These are phyloP conservation scores for Clarias macrocephalus DNA, from an alignment of 2,113 vertebrate genomes.

Conservation along the genomic window DNA sequence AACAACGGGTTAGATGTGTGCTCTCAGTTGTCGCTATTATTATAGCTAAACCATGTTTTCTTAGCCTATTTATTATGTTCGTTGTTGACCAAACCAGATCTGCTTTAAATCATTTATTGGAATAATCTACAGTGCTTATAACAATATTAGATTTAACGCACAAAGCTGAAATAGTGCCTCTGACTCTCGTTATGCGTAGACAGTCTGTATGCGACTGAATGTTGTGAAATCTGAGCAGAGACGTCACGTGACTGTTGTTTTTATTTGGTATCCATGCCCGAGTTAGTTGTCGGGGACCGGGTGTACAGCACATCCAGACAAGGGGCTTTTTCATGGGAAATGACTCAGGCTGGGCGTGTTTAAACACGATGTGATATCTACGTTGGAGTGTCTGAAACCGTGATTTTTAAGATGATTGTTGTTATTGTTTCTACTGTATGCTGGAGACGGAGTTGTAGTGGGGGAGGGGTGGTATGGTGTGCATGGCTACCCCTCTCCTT, in stretches of 20 bases:
- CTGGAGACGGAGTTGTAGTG: background rate
- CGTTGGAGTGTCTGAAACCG: background rate
- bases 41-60: background rate
- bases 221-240: slow-evolving; percentile 89
- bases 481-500: slow-evolving; percentile 6
- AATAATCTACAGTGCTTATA: background rate
- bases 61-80: background rate
- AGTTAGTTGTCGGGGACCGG: slow-evolving; percentile 43
- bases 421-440: background rate
- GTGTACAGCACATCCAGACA: slow-evolving; percentile 32
- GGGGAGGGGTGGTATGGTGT: slow-evolving; percentile 21
- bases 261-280: slow-evolving; percentile 80
- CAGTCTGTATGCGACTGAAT: slow-evolving; percentile 68
- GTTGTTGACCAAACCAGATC: background rate
- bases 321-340: slow-evolving; percentile 36
- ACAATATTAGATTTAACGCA: background rate
- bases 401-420: background rate
- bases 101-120: background rate
- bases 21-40: background rate
- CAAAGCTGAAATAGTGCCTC: background rate
- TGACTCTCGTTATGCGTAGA: background rate
- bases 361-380: background rate
- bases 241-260: slow-evolving; percentile 79
- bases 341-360: slow-evolving; percentile 33
- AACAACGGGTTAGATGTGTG: background rate